Conservation (phyloP, 1,140 invertebrate species). For the Solen grandis region DNA sequence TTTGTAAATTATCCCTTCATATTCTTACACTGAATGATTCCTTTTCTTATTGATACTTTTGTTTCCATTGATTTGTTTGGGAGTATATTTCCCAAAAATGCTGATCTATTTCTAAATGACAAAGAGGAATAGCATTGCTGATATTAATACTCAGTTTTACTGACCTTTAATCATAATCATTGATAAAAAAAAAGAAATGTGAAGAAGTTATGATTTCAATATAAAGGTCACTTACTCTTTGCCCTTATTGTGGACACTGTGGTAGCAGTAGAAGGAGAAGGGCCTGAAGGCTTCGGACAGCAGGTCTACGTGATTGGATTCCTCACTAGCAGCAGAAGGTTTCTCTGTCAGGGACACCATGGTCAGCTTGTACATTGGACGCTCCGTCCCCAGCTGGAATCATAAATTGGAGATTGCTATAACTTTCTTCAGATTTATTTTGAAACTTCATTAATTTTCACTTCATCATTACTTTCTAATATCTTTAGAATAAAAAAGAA, state of each 20-base stretch:
- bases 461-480: too few relatives aligned
- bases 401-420: conserved; percentile 13
- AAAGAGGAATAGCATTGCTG: too few relatives aligned
- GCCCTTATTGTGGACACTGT: conserved; percentile 71
- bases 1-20: too few relatives aligned
- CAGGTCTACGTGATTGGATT: conserved; percentile 79
- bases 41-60: too few relatives aligned
- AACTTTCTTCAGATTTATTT: too few relatives aligned
- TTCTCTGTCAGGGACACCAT: conserved; percentile 78
- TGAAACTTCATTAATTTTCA: too few relatives aligned
- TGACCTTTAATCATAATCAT: background rate
- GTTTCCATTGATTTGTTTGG: too few relatives aligned
- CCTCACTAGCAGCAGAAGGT: conserved; percentile 74
- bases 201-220: background rate
- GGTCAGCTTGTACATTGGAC: conserved; percentile 73
- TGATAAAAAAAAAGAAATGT: background rate
- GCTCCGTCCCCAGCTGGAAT: conserved; percentile 75
- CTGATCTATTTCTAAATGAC: too few relatives aligned
- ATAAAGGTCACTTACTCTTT: conserved; percentile 62
- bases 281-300: conserved; percentile 78
- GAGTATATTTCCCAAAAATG: too few relatives aligned
- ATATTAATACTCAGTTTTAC: background rate
- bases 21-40: too few relatives aligned
- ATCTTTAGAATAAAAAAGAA: too few relatives aligned
- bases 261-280: conserved; percentile 79